Conservation (phyloP, 2,113 vertebrate genomes). For the Pelecanoides urinatrix region DNA sequence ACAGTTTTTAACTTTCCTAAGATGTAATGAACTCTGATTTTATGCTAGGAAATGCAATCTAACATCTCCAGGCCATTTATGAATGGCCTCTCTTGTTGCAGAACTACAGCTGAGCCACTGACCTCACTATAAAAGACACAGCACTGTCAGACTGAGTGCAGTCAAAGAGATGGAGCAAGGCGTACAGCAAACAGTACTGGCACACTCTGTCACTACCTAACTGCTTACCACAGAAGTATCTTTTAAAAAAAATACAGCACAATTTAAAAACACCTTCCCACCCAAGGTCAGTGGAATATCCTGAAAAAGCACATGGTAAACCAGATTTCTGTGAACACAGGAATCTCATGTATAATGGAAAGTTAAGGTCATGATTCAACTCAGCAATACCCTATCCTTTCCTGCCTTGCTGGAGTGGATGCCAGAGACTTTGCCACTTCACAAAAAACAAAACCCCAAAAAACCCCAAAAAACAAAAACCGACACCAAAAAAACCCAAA, state of each 20-base stretch:
- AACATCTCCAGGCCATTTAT: background rate
- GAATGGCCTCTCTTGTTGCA: slow-evolving; percentile 36
- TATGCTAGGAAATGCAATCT: background rate
- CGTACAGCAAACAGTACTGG: background rate
- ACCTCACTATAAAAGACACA: background rate
- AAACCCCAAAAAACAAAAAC: background rate
- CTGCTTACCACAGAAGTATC: background rate
- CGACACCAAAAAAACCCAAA: no score
- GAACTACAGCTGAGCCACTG: slow-evolving; percentile 13
- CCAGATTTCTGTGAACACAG: background rate
- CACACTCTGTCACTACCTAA: background rate
- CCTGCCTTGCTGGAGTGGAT: background rate
- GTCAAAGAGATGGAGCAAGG: background rate
- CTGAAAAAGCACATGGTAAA: background rate
- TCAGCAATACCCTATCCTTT: background rate
- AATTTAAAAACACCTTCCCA: background rate
- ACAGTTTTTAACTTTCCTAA: background rate
- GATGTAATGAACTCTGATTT: background rate
- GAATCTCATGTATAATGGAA: background rate
- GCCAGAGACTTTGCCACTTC: background rate
- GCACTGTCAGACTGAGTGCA: background rate
- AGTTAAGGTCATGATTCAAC: background rate
- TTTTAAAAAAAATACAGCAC: background rate
- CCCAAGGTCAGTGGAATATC: background rate
- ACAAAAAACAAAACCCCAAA: background rate